Evolutionary conservation across 2,113 vertebrate genomes (phyloP).

Genomic region (Serilophus lunatus): DNA sequence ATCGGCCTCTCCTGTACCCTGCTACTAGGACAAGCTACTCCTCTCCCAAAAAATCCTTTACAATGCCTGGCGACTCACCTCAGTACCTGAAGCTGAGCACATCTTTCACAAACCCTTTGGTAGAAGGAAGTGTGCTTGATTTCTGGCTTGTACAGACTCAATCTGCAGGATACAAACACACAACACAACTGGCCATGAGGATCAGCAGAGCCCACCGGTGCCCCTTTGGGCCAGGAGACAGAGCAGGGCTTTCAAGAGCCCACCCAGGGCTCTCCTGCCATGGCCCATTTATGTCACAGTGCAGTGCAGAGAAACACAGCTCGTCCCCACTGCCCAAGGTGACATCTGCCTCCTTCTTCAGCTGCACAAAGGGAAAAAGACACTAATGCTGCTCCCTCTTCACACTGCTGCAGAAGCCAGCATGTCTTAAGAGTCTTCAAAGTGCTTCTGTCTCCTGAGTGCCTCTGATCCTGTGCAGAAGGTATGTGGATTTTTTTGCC

Average conservation of each 20-base stretch:
- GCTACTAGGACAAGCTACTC: neutral
- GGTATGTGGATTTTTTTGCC: neutral
- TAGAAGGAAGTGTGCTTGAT: neutral
- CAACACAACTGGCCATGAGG: neutral
- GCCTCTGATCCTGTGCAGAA: neutral
- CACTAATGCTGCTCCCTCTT: neutral
- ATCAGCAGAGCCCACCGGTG: neutral
- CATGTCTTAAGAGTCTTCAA: neutral
- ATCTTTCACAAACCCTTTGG: constrained; percentile 49
- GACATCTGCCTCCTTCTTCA: neutral
- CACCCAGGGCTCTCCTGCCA: neutral
- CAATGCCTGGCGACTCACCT: constrained; percentile 67
- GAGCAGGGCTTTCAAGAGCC: neutral
- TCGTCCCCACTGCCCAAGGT: neutral
- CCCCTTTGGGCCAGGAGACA: neutral
- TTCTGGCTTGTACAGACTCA: constrained; percentile 60
- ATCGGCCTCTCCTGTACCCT: neutral
- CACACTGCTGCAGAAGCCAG: neutral
- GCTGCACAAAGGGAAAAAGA: neutral
- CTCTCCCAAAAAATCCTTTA: neutral
- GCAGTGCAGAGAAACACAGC: neutral
- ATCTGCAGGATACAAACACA: constrained; percentile 57
- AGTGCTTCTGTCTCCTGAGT: neutral
- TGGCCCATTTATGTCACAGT: neutral
- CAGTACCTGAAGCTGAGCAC: constrained; percentile 70